These are phyloP conservation scores for Empis stercorea DNA, from an alignment of 2,888 invertebrate genomes.

Conservation along the genomic window DNA sequence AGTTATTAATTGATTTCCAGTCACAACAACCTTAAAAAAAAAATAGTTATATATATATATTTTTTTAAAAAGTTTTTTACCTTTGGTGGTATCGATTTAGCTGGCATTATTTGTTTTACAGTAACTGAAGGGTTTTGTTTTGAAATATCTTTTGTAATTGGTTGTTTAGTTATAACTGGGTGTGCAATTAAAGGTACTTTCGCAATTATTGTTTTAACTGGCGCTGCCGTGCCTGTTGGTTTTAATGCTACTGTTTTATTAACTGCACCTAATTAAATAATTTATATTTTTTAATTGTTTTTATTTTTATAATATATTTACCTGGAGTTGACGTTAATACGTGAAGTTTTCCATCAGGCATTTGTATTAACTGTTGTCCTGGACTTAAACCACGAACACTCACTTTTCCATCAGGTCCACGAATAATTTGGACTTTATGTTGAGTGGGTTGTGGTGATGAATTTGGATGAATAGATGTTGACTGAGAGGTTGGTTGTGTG, in stretches of 20 bases:
- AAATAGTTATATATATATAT: neutral
- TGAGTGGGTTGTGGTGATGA: conserved; percentile 41
- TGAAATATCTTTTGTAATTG: no score
- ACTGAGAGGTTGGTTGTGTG: conserved; percentile 53
- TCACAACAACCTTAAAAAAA: conserved; percentile 10
- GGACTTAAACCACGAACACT: conserved; percentile 83
- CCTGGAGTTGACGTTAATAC: conserved; percentile 44
- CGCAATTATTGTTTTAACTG: neutral
- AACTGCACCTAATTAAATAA: conserved; percentile 6
- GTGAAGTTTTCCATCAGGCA: conserved; percentile 87
- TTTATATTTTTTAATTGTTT: neutral
- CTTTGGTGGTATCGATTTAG: no score
- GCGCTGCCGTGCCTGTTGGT: conserved; percentile 5
- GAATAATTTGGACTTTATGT: conserved; percentile 82
- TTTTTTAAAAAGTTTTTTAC: neutral
- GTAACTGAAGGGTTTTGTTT: no score
- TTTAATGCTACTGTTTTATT: conserved; percentile 12
- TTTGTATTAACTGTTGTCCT: conserved; percentile 84
- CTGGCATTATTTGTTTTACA: no score
- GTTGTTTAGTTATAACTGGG: no score
- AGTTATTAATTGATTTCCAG: conserved; percentile 8
- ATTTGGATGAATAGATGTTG: conserved; percentile 50
- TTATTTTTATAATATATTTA: conserved; percentile 4
- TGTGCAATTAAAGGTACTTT: no score
- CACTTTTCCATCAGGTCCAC: conserved; percentile 80